These are phyloP conservation scores for Gambelia wislizenii DNA, from an alignment of 2,797 vertebrate species.

Conservation along the genomic window DNA sequence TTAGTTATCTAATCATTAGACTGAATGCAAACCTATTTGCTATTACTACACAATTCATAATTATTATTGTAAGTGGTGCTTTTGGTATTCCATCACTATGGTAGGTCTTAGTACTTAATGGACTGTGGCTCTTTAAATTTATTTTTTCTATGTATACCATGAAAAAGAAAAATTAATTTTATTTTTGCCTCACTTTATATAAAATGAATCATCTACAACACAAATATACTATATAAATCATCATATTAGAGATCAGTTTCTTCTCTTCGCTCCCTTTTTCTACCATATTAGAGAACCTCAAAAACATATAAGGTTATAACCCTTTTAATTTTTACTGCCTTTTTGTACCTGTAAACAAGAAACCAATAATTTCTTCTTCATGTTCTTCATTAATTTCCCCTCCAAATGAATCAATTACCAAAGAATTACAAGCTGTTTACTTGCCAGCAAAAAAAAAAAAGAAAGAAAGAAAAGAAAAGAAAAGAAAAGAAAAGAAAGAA, in stretches of 20 bases:
- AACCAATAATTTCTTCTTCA: conserved; percentile 35
- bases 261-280: conserved; percentile 33
- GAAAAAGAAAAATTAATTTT: conserved; percentile 60
- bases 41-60: conserved; percentile 75
- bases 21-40: conserved; percentile 69
- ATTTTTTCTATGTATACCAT: conserved; percentile 60
- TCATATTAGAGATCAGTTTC: conserved; percentile 34
- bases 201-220: conserved; percentile 64
- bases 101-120: conserved; percentile 70
- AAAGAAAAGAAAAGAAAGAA: not conserved
- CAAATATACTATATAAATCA: conserved; percentile 50
- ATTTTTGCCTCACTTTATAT: conserved; percentile 63
- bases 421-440: conserved; percentile 36
- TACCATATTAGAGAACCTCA: conserved; percentile 22
- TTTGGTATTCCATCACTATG: conserved; percentile 70
- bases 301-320: conserved; percentile 41
- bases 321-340: conserved; percentile 37
- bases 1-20: conserved; percentile 79
- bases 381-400: conserved; percentile 27
- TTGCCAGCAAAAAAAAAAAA: not conserved
- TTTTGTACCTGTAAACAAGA: conserved; percentile 59
- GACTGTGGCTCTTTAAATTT: conserved; percentile 68
- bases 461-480: not conserved
- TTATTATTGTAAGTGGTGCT: conserved; percentile 74
- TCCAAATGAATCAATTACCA: conserved; percentile 44